A percentile compares a stretch with the other conserved stretches of the same genome.
phyloP scores from a whole-genome alignment of 2,888 invertebrate genomes.

The Octodonta nipae region DNA sequence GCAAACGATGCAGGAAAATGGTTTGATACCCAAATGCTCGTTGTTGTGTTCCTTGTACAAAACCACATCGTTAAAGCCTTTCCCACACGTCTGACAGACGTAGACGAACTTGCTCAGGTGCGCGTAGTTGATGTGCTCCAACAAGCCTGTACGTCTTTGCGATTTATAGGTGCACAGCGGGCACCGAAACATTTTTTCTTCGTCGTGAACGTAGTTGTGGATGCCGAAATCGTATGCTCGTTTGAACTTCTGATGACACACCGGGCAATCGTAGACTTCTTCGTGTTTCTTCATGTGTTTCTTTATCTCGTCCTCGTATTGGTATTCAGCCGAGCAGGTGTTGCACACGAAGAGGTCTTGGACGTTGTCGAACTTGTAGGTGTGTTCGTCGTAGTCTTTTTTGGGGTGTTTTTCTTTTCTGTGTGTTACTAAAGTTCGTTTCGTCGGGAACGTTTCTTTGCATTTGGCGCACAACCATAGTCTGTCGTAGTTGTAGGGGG shows the following conservation, averaged over 20 bases:
- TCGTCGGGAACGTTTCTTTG: conserved; percentile 17
- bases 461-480: conserved; percentile 24
- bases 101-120: conserved; percentile 35
- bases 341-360: conserved; percentile 24
- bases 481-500: conserved; percentile 14
- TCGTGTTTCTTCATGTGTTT: conserved; percentile 24
- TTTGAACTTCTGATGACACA: conserved; percentile 26
- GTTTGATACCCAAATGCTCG: conserved; percentile 40
- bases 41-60: conserved; percentile 43
- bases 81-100: conserved; percentile 41
- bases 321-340: conserved; percentile 23
- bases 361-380: conserved; percentile 23
- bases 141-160: conserved; percentile 21
- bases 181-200: conserved; percentile 25
- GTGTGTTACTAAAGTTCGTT: conserved; percentile 20
- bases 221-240: conserved; percentile 27
- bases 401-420: conserved; percentile 28
- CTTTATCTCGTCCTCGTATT: conserved; percentile 19
- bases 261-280: conserved; percentile 34
- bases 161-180: conserved; percentile 27
- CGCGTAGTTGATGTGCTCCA: conserved; percentile 27
- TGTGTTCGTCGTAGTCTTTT: conserved; percentile 20
- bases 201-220: conserved; percentile 26
- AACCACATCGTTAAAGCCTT: conserved; percentile 41
- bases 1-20: conserved; percentile 40